phyloP scores from a whole-genome alignment of 1,140 invertebrate genomes.

The Brachionus plicatilis region DNA sequence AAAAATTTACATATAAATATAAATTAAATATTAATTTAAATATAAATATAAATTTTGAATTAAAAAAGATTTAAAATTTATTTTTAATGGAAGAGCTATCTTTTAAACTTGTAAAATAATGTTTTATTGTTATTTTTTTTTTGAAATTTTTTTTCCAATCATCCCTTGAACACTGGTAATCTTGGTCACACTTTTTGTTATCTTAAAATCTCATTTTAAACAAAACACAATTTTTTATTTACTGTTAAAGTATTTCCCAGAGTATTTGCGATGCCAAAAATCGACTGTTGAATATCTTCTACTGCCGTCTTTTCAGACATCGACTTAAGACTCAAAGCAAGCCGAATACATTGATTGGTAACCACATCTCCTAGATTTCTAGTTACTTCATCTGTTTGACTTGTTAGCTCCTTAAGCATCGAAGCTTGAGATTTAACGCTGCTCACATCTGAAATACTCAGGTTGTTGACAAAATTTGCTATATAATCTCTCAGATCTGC shows the following conservation, averaged over 20 bases:
- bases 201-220: background rate
- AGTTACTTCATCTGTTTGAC: constrained; percentile 19
- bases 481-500: constrained; percentile 17
- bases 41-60: no score
- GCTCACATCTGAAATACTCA: constrained; percentile 21
- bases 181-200: no score
- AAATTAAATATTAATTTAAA: no score
- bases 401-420: background rate
- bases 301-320: background rate
- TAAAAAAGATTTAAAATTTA: no score
- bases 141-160: no score
- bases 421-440: background rate
- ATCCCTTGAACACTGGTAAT: no score
- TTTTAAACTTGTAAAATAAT: no score
- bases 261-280: background rate
- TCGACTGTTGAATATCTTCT: background rate
- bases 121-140: no score
- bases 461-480: background rate
- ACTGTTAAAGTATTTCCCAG: constrained; percentile 21
- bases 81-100: no score
- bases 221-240: background rate
- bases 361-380: constrained; percentile 3
- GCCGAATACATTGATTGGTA: background rate
- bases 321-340: background rate
- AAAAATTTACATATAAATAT: no score